These are phyloP conservation scores for Priocnemis perturbator DNA, from an alignment of 2,888 invertebrate genomes.

Conservation along the genomic window DNA sequence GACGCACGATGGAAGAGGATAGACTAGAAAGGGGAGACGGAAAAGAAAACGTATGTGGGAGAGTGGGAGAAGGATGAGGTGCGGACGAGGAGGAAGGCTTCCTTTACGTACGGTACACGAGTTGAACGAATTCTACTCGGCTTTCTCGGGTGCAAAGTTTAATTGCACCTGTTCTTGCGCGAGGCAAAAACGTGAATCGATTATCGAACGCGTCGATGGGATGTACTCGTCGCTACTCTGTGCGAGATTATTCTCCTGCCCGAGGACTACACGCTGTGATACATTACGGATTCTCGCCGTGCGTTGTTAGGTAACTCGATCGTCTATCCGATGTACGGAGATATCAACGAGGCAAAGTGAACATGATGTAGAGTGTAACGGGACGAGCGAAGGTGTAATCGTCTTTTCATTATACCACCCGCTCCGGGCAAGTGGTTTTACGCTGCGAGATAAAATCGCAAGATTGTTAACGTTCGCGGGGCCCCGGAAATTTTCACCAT, in stretches of 20 bases:
- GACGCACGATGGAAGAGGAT: not conserved
- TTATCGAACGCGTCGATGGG: constrained; percentile 30
- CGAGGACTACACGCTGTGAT: constrained; percentile 9
- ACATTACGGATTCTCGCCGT: constrained; percentile 12
- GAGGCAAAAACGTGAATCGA: constrained; percentile 34
- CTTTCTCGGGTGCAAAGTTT: constrained; percentile 41
- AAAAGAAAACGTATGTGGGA: not conserved
- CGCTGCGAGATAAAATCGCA: too few species aligned
- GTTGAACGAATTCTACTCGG: constrained; percentile 27
- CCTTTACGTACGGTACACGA: not conserved
- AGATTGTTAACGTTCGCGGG: too few species aligned
- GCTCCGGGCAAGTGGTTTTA: too few species aligned
- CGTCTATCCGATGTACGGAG: constrained; percentile 3
- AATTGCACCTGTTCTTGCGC: constrained; percentile 40
- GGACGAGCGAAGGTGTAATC: too few species aligned
- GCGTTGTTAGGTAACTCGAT: constrained; percentile 16
- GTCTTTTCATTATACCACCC: too few species aligned
- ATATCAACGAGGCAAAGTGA: too few species aligned
- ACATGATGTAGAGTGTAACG: too few species aligned
- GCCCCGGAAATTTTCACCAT: too few species aligned
- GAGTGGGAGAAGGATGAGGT: constrained; percentile 1
- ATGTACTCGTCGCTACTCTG: constrained; percentile 6
- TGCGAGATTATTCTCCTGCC: constrained; percentile 15
- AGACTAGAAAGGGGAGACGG: not conserved
- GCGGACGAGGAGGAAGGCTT: not conserved